A percentile compares a stretch with the other conserved stretches of the same genome.
Evolutionary conservation across 2,888 invertebrate genomes (phyloP).

Genomic region (Pachydiplax longipennis): DNA sequence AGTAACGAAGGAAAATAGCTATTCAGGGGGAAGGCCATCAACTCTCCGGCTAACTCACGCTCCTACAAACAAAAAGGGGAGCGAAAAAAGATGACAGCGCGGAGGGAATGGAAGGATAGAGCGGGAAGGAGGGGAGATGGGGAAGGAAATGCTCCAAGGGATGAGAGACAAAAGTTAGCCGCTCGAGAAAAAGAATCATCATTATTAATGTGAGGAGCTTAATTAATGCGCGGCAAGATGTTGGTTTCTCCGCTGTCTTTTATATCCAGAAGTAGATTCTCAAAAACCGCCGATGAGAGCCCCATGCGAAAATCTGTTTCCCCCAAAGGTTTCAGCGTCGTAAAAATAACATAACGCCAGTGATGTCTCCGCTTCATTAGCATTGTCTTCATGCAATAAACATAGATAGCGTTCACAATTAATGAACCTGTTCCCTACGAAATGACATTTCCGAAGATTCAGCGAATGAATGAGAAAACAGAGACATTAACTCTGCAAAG

Average conservation of each 20-base stretch:
- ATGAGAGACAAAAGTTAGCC: not conserved
- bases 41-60: not conserved
- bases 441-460: too few relatives aligned
- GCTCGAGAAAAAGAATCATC: conserved; percentile 7
- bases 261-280: not conserved
- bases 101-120: too few relatives aligned
- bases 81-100: not conserved
- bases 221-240: conserved; percentile 26
- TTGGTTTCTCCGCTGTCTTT: conserved; percentile 16
- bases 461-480: too few relatives aligned
- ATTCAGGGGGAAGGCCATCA: not conserved
- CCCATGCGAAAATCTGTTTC: not conserved
- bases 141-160: not conserved
- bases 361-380: too few relatives aligned
- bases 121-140: not conserved
- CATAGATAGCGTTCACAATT: too few relatives aligned
- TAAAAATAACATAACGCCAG: not conserved
- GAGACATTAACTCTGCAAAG: too few relatives aligned
- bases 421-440: too few relatives aligned
- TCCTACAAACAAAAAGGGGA: too few relatives aligned
- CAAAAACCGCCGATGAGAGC: not conserved
- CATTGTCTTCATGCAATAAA: too few relatives aligned
- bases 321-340: not conserved
- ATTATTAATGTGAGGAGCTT: conserved; percentile 35
- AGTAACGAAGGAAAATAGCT: not conserved